Evolutionary conservation across 2,113 vertebrate genomes (phyloP).

Genomic region (Scopus umbretta): DNA sequence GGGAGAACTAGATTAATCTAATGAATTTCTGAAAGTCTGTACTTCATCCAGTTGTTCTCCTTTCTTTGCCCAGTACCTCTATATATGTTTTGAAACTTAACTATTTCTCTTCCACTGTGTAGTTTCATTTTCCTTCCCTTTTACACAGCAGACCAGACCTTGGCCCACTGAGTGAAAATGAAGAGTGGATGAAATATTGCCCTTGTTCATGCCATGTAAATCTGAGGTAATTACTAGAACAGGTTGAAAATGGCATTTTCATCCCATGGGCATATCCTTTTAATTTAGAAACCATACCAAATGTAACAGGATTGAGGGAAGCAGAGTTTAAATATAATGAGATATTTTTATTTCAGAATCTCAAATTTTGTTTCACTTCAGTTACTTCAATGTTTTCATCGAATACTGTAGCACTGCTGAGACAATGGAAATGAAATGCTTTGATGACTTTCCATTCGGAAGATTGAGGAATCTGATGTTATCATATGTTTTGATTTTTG

Average conservation of each 20-base stretch:
- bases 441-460: not conserved
- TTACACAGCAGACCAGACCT: not conserved
- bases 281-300: not conserved
- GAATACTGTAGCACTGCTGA: not conserved
- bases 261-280: not conserved
- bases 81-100: not conserved
- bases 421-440: not conserved
- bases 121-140: not conserved
- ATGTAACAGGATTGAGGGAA: not conserved
- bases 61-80: not conserved
- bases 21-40: not conserved
- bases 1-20: not conserved
- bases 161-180: not conserved
- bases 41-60: not conserved
- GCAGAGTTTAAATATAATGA: not conserved
- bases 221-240: not conserved
- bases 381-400: not conserved
- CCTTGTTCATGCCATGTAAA: not conserved
- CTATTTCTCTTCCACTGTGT: not conserved
- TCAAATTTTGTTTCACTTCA: not conserved
- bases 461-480: not conserved
- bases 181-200: not conserved
- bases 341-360: not conserved
- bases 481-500: not conserved
- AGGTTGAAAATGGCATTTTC: slow-evolving; percentile 2